A percentile compares a stretch with the other conserved stretches of the same genome.
These are phyloP conservation scores for Scrobipalpa costella DNA, from an alignment of 2,888 invertebrate species.

Conservation along the genomic window DNA sequence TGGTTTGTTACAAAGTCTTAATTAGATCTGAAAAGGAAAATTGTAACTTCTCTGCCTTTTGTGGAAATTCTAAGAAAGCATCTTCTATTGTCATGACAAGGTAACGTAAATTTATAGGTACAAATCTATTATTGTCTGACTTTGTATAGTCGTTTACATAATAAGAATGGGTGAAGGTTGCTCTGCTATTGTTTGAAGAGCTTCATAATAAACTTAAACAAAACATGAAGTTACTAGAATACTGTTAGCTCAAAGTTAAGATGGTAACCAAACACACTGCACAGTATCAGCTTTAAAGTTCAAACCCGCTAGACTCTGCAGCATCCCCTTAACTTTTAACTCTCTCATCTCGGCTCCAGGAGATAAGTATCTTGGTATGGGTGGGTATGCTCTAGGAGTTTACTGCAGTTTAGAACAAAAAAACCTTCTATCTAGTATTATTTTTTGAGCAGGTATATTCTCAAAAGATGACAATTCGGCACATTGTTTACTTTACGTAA, in stretches of 20 bases:
- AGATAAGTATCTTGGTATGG: neutral
- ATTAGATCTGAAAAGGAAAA: neutral
- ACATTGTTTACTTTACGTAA: too few species aligned
- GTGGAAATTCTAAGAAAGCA: too few species aligned
- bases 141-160: too few species aligned
- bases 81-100: too few species aligned
- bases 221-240: neutral
- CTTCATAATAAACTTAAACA: neutral
- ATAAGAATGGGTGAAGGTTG: too few species aligned
- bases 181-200: too few species aligned
- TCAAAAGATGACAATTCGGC: too few species aligned
- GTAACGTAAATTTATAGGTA: too few species aligned
- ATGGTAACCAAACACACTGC: constrained; percentile 5
- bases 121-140: too few species aligned
- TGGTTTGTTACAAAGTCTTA: neutral
- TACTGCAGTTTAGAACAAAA: neutral
- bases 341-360: neutral
- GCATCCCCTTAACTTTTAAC: constrained; percentile 16
- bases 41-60: neutral
- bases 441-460: too few species aligned
- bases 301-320: neutral
- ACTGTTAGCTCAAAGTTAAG: constrained; percentile 4
- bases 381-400: neutral
- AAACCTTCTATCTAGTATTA: too few species aligned
- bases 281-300: neutral